Base-by-base conservation (phyloP, 2,113 vertebrate genomes). In the Ploceus nigricollis region DNA sequence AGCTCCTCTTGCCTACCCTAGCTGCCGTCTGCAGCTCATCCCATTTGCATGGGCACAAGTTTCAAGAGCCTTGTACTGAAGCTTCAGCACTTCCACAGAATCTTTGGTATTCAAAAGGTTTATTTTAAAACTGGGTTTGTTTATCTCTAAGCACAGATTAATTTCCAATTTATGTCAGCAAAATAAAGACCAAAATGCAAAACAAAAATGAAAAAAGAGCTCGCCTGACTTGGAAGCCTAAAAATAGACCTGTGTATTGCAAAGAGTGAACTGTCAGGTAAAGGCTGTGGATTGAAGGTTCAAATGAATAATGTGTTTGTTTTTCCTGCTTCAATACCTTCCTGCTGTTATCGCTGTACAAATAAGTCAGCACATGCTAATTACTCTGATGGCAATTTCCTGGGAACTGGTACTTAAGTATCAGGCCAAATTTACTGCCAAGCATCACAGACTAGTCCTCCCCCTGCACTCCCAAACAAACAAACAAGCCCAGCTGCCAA, bases 231-330 rank as follows among this genome's bases (percentile, higher is more conserved):
- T 65, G 20, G 35, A 89, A 73, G 79, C 70, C 94, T 93, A 91
- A 96, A 97, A 97, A 97, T 96, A 97, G 94, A 91, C 54, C 28
- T 27, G 57, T 11, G 5, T 78, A 89, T 87, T 33, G 27, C 95
- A 95, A 95, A 96, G 68, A 94, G 66, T 27, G 73, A 94, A 77
- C 80, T 94, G 95, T 90, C 94, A 97, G 81, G 96, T 87, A 97
- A 91, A 86, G 84, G 85, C 92, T 94, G 69, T 2, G n/a, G 79
- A 97, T 66, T 94, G 95, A 96, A 96, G 76, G 93, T 88, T 96
- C 84, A 60, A 71, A 96, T 96, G 97, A 97, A 97, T 94, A 97
- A 97, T 96, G 84, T 96, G 94, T 94, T 96, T 97, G 94, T 76
- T 97, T 96, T 97, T 96, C 96, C 96, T 97, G 93, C 96, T 91